Evolutionary conservation across 2,797 vertebrate genomes (phyloP).

Genomic region (Peromyscus aztecus): DNA sequence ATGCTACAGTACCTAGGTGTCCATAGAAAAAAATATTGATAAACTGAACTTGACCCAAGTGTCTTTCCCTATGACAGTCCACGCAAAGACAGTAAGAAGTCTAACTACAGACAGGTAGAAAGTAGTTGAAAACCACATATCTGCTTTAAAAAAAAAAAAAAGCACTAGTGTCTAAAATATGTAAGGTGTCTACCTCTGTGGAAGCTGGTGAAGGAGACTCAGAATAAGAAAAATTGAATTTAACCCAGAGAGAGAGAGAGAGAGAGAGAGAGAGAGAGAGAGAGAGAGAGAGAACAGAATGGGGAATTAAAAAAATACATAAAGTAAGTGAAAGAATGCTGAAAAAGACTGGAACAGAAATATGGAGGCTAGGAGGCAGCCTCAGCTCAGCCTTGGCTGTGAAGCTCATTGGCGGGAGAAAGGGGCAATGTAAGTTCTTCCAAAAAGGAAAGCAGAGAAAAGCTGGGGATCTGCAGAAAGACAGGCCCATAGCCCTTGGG

Average conservation of each 20-base stretch:
- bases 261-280: neutral
- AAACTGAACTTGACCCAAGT: neutral
- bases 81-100: neutral
- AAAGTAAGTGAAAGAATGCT: neutral
- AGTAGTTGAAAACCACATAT: neutral
- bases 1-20: neutral
- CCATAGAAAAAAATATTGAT: neutral
- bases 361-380: no score
- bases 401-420: neutral
- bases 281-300: neutral
- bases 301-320: neutral
- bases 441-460: neutral
- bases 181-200: neutral
- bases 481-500: neutral
- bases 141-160: neutral
- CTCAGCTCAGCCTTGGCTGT: neutral
- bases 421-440: neutral
- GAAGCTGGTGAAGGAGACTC: neutral
- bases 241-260: neutral
- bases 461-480: neutral
- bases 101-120: no score
- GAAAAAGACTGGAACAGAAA: neutral
- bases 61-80: neutral
- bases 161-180: neutral
- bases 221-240: neutral